Percentiles rank a stretch among this genome's conserved stretches.
phyloP scores from a whole-genome alignment of 2,888 invertebrate species.

The Mantis religiosa region DNA sequence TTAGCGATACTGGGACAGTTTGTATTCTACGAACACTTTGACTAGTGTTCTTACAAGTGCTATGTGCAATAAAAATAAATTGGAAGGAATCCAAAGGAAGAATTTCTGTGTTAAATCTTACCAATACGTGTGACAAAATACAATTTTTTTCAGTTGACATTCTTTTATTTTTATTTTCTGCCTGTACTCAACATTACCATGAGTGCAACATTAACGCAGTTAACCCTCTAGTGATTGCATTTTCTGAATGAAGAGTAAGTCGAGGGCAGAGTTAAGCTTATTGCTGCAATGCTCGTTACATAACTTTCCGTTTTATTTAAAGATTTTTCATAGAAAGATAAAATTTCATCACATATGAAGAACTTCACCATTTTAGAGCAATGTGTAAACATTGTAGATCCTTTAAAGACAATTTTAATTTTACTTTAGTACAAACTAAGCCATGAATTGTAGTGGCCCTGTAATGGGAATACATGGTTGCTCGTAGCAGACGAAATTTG shows the following conservation, averaged over 20 bases:
- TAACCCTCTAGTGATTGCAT: background rate
- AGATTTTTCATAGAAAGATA: background rate
- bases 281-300: background rate
- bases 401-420: background rate
- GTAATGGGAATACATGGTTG: background rate
- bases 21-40: background rate
- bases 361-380: background rate
- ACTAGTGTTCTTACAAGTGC: background rate
- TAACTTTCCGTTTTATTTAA: background rate
- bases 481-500: background rate
- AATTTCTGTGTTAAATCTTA: background rate
- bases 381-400: background rate
- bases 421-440: background rate
- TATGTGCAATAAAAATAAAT: background rate
- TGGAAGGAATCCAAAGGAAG: background rate
- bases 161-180: background rate
- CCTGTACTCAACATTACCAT: too few species aligned
- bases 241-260: background rate
- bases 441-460: background rate
- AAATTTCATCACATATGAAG: background rate
- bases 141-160: too few species aligned
- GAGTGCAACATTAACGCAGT: background rate
- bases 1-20: background rate
- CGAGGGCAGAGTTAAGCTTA: background rate
- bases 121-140: background rate